These are phyloP conservation scores for Tragulus kanchil DNA, from an alignment of 2,113 vertebrate genomes.

Conservation along the genomic window DNA sequence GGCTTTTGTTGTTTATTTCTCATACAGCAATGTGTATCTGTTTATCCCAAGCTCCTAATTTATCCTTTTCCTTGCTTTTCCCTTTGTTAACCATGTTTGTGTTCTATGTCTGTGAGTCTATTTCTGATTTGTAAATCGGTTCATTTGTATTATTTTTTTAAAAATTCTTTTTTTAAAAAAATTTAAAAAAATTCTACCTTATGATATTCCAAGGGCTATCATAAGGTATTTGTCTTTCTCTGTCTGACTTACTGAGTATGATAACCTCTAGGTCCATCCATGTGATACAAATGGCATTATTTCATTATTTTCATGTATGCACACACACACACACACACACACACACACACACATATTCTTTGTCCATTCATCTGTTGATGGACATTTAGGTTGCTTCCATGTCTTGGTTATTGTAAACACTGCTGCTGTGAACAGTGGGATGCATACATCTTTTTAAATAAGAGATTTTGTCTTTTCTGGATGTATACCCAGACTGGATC, in stretches of 20 bases:
- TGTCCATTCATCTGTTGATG: neutral
- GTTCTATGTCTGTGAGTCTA: neutral
- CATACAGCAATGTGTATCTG: neutral
- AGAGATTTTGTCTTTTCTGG: neutral
- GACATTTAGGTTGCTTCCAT: neutral
- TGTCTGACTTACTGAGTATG: neutral
- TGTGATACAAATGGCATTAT: neutral
- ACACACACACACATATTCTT: rapidly evolving
- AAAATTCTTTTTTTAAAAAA: neutral
- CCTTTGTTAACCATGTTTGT: neutral
- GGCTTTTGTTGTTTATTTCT: neutral
- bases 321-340: neutral
- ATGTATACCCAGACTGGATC: neutral
- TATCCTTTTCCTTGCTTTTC: neutral
- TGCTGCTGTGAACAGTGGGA: neutral
- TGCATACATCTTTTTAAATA: neutral
- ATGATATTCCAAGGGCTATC: neutral
- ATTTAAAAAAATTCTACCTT: neutral
- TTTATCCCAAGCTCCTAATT: neutral
- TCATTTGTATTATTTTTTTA: neutral
- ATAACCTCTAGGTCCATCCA: neutral
- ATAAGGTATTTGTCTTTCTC: neutral
- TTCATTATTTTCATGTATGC: neutral
- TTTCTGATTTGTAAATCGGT: neutral
- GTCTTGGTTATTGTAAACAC: neutral